Base-by-base conservation (phyloP, 2,113 vertebrate species). In the Cromileptes altivelis region DNA sequence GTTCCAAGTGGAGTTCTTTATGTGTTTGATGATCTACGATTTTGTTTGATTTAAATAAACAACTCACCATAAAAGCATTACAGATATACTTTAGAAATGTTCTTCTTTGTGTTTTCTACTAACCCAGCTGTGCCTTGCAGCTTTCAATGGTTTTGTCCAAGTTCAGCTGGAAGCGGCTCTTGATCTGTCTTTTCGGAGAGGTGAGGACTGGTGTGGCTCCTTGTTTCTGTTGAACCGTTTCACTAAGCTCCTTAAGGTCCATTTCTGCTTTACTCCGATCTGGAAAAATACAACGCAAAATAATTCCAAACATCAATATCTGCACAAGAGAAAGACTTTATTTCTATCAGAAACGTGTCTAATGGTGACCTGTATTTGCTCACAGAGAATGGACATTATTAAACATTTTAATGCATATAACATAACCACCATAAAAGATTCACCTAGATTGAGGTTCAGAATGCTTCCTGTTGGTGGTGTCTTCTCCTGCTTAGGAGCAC, bases 81-180 rank as follows among this genome's bases (percentile, higher is more conserved):
- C 11, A 45, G 42, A 45, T 11, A 45, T 45, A 3, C 6, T 37
- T 45, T 0, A 69, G 23, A 63, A 60, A 60, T 53, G 27, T 23
- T 33, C 6, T 53, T 62, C 2, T 3, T 40, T 12, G 7, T 1
- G 12, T 68, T 30, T 9, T 62, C 1, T n/a, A 91, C 96, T 76
- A 89, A 99, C 98, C 98, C 79, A 99, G 89, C 9, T 99, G 98
- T 82, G 98, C 98, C 92, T 99, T 99, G 91, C 98, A 99, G 58
- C 97, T 99, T 91, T 99, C 98, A 61, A 99, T 99, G n/a, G 98
- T 99, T 94, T 99, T 99, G 94, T 99, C 98, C 0, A 99, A 96
- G 56, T 99, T 99, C 0, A 99, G 97, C 90, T 99, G 98, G 92
- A 99, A 99, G 18, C 97, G 93, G 91, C 97, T 99, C 60, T 97